phyloP scores from a whole-genome alignment of 2,113 vertebrate genomes.

The Dissostichus mawsoni region DNA sequence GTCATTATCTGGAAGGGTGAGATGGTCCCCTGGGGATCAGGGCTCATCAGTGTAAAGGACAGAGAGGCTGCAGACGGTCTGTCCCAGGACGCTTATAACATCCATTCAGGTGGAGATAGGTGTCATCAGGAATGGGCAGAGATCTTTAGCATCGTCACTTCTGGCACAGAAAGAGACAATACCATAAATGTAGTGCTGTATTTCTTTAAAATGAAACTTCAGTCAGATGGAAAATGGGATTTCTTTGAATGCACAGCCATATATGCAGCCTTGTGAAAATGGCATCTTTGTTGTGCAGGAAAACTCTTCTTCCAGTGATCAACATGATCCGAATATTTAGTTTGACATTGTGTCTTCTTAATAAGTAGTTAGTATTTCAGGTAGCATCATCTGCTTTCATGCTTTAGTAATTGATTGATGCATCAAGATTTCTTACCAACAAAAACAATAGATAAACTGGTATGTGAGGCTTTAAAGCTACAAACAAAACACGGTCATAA shows the following conservation, averaged over 20 bases:
- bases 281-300: background rate
- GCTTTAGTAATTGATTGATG: background rate
- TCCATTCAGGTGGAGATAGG: conserved; percentile 36
- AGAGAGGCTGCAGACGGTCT: conserved; percentile 37
- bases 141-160: conserved; percentile 14
- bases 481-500: background rate
- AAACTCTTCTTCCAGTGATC: background rate
- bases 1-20: conserved; percentile 58
- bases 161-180: conserved; percentile 18
- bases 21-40: conserved; percentile 42
- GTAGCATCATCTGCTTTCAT: background rate
- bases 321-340: background rate
- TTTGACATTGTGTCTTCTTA: background rate
- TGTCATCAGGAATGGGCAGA: conserved; percentile 17
- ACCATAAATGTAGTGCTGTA: background rate
- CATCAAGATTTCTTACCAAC: background rate
- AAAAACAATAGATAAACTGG: background rate
- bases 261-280: background rate
- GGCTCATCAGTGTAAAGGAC: conserved; percentile 60
- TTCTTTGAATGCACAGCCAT: background rate
- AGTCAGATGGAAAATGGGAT: background rate
- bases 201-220: conserved; percentile 6
- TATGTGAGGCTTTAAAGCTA: background rate
- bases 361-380: background rate
- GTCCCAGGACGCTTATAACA: conserved; percentile 46